Evolutionary conservation across 2,888 invertebrate genomes (phyloP).

Genomic region (Phaonia tiefii): DNA sequence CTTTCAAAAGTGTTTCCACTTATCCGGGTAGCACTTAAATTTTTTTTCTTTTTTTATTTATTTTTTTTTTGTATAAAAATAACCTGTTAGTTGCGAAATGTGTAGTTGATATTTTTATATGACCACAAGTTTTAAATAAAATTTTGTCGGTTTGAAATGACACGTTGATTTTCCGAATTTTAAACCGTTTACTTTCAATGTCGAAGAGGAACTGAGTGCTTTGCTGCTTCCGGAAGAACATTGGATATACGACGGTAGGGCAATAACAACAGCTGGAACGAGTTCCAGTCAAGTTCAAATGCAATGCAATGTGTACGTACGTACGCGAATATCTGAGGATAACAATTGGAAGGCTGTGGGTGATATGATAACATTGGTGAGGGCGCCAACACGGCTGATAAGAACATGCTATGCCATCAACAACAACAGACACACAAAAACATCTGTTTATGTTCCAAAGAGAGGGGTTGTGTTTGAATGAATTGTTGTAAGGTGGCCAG

Average conservation of each 20-base stretch:
- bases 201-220: conserved; percentile 42
- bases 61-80: no score
- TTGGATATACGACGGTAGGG: conserved; percentile 16
- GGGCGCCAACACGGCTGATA: conserved; percentile 32
- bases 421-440: conserved; percentile 5
- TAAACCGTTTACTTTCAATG: conserved; percentile 49
- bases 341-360: conserved; percentile 7
- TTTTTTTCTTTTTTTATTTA: no score
- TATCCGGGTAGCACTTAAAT: no score
- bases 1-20: no score
- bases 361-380: neutral
- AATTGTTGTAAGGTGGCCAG: neutral
- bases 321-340: neutral
- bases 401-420: neutral
- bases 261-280: conserved; percentile 46
- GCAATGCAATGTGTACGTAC: neutral
- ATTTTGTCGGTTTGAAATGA: no score
- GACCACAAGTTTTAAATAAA: no score
- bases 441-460: conserved; percentile 2
- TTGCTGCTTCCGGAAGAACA: conserved; percentile 41
- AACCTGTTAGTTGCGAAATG: no score
- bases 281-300: conserved; percentile 52
- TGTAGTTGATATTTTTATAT: no score
- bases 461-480: neutral
- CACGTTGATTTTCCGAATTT: neutral